These are phyloP conservation scores for Epinephelus awoara DNA, from an alignment of 2,797 vertebrate genomes.

Conservation along the genomic window DNA sequence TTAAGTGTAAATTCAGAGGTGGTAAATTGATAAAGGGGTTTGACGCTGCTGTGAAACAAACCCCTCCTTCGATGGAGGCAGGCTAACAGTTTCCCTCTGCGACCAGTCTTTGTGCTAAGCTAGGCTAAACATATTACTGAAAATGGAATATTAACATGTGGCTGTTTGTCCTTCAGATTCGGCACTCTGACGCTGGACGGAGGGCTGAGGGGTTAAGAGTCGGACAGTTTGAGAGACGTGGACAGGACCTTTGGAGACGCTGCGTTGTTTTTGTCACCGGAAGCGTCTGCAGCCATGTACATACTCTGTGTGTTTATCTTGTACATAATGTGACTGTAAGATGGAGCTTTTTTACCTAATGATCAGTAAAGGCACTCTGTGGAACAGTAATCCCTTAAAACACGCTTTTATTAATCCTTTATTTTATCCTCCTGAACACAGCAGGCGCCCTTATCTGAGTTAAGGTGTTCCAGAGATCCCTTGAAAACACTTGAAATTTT, in stretches of 20 bases:
- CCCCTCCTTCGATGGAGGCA: not conserved
- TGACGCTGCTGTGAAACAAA: not conserved
- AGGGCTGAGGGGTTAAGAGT: conserved; percentile 69
- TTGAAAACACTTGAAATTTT: no score
- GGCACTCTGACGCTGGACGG: conserved; percentile 86
- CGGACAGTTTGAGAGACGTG: conserved; percentile 30
- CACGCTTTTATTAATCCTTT: no score
- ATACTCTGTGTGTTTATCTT: conserved; percentile 50
- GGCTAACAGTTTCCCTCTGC: not conserved
- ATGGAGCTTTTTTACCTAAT: not conserved
- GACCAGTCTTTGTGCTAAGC: not conserved
- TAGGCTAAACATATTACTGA: not conserved
- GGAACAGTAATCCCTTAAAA: no score
- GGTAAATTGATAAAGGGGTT: not conserved
- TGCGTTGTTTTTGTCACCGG: no score
- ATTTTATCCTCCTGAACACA: no score
- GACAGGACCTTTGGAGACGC: conserved; percentile 22
- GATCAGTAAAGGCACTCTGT: no score
- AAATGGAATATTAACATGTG: no score
- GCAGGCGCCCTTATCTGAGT: no score
- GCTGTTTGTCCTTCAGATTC: conserved; percentile 74
- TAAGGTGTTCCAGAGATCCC: no score
- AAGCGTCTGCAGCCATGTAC: conserved; percentile 29
- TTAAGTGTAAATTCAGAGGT: not conserved
- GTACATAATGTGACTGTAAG: conserved; percentile 69